Percentiles rank a stretch among this genome's conserved stretches.
phyloP scores from a whole-genome alignment of 2,113 vertebrate genomes.

The Budorcas taxicolor region DNA sequence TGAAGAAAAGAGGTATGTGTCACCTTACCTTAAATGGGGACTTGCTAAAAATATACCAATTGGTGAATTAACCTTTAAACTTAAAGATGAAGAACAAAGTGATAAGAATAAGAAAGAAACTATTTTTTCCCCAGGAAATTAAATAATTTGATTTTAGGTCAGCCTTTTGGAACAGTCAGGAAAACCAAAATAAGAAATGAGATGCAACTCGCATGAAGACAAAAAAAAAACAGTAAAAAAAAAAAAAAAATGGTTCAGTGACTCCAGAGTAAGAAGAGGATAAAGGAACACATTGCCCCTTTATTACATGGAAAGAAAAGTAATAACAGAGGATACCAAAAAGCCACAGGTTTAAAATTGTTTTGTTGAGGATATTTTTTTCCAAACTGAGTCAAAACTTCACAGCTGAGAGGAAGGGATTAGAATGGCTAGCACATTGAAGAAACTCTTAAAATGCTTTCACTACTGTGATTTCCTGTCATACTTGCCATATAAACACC shows the following conservation, averaged over 20 bases:
- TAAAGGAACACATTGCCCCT: slow-evolving; percentile 5
- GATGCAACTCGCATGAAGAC: slow-evolving; percentile 13
- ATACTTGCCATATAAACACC: not conserved
- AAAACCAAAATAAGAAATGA: slow-evolving; percentile 41
- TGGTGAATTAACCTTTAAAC: not conserved
- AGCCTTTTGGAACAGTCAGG: slow-evolving; percentile 1
- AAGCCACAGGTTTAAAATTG: slow-evolving; percentile 51
- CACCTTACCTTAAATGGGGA: not conserved
- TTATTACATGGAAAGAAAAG: slow-evolving; percentile 51
- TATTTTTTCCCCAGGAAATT: slow-evolving; percentile 18
- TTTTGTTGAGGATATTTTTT: slow-evolving; percentile 46
- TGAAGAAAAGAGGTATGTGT: not conserved
- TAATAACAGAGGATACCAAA: slow-evolving; percentile 31
- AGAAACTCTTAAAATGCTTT: not conserved
- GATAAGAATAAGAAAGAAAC: not conserved
- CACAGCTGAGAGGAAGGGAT: not conserved
- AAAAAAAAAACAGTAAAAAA: not conserved
- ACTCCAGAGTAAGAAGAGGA: not conserved
- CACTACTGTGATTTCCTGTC: not conserved
- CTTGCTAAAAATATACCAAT: not conserved
- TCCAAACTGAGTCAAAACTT: not conserved
- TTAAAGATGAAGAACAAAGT: not conserved
- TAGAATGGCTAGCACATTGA: not conserved
- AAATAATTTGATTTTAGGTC: slow-evolving; percentile 25
- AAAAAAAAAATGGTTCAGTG: not conserved